A percentile compares a stretch with the other conserved stretches of the same genome.
Evolutionary conservation across 2,113 vertebrate species (phyloP).

Genomic region (Chionodraco myersi): DNA sequence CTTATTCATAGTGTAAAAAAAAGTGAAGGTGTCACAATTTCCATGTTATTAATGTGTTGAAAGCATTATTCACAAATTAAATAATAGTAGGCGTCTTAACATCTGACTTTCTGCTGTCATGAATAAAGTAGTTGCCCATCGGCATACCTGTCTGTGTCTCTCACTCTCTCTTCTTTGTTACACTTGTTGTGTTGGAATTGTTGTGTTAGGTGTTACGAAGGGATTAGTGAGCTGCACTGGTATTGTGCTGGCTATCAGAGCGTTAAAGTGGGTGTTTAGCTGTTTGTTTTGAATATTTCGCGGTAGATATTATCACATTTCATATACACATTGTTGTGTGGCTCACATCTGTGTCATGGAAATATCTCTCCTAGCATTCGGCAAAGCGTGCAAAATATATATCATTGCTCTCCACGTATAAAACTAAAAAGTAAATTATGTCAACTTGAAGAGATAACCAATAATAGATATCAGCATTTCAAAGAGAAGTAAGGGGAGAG

Average conservation of each 20-base stretch:
- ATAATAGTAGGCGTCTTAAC: neutral
- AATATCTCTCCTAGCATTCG: slow-evolving; percentile 22
- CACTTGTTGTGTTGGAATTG: neutral
- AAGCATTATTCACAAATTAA: neutral
- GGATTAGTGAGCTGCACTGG: neutral
- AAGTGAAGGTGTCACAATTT: neutral
- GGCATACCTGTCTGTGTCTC: neutral
- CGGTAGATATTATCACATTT: neutral
- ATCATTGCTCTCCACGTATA: neutral
- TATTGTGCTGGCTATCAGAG: neutral
- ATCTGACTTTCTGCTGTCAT: neutral
- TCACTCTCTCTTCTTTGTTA: neutral
- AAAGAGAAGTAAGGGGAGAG: slow-evolving; percentile 12
- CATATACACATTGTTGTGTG: slow-evolving; percentile 11
- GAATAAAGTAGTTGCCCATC: neutral
- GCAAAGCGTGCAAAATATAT: slow-evolving; percentile 19
- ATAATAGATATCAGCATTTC: slow-evolving; percentile 35
- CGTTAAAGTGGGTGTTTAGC: slow-evolving; percentile 7
- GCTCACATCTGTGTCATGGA: slow-evolving; percentile 23
- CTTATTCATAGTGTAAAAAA: neutral
- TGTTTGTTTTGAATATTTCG: slow-evolving; percentile 12
- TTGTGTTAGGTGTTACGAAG: slow-evolving; percentile 9
- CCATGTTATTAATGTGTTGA: neutral
- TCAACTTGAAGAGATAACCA: slow-evolving; percentile 18
- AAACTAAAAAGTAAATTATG: slow-evolving; percentile 12